Evolutionary conservation across 2,113 vertebrate species (phyloP).

Genomic region (Platysteira castanea): DNA sequence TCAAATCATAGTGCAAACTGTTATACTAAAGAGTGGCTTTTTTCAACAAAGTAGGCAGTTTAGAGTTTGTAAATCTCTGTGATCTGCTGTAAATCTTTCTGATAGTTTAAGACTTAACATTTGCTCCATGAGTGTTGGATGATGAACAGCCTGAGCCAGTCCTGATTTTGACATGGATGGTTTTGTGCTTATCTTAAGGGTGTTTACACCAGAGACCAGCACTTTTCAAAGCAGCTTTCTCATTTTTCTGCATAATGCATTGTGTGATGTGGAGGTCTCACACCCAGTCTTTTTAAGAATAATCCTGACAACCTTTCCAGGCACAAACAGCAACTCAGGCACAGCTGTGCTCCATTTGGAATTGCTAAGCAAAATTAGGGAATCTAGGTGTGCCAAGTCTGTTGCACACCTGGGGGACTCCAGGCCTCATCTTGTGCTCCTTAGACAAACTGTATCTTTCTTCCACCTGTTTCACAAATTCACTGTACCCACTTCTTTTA

Average conservation of each 20-base stretch:
- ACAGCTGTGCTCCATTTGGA: background rate
- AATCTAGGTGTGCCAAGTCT: background rate
- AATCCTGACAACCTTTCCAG: background rate
- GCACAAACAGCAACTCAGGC: background rate
- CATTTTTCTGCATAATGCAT: background rate
- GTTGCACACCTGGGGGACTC: background rate
- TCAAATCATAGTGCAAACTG: background rate
- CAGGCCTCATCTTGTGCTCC: background rate
- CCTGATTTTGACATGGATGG: background rate
- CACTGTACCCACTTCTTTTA: background rate
- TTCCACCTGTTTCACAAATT: background rate
- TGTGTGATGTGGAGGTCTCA: accelerated
- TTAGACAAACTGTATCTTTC: background rate
- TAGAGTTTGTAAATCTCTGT: background rate
- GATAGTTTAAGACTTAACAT: background rate
- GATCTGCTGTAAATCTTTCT: background rate
- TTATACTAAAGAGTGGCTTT: background rate
- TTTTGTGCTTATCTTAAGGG: background rate
- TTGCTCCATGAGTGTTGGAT: background rate
- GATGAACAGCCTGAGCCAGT: background rate
- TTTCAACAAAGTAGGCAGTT: background rate
- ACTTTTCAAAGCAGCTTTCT: background rate
- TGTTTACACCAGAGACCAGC: background rate
- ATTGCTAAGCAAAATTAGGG: background rate
- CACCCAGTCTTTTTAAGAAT: background rate